Evolutionary conservation across 2,113 vertebrate species (phyloP).

Genomic region (Paramormyrops kingsleyae): DNA sequence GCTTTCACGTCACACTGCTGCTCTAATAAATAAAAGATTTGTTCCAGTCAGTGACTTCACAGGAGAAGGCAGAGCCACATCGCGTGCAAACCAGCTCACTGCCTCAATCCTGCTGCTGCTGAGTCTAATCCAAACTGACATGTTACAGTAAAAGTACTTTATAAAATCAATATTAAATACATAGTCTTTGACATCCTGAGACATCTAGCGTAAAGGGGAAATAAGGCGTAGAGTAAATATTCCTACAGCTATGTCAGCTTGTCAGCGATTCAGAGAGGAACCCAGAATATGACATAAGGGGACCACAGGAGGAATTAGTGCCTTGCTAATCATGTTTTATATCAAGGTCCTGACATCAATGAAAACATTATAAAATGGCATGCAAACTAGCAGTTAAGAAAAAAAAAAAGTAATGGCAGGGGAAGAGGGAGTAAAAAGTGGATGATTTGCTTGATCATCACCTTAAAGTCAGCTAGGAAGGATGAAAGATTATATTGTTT

Average conservation of each 20-base stretch:
- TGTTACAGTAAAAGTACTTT: constrained; percentile 99
- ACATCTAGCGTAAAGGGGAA: constrained; percentile 82
- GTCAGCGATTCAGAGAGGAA: constrained; percentile 58
- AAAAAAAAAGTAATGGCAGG: constrained; percentile 31
- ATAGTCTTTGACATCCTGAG: constrained; percentile 83
- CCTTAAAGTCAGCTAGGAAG: background rate
- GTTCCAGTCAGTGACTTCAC: constrained; percentile 57
- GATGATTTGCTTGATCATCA: background rate
- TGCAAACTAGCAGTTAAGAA: constrained; percentile 60
- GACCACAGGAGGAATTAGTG: constrained; percentile 64
- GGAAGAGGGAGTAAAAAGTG: background rate
- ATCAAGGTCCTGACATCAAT: constrained; percentile 81
- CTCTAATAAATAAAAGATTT: constrained; percentile 76
- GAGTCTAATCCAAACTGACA: constrained; percentile 87
- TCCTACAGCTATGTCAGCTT: constrained; percentile 68
- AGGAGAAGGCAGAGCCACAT: constrained; percentile 63
- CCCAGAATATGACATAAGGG: constrained; percentile 51
- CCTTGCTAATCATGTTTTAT: constrained; percentile 78
- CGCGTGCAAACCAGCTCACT: constrained; percentile 86
- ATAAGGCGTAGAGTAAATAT: constrained; percentile 82
- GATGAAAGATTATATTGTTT: background rate
- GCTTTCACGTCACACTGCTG: constrained; percentile 66
- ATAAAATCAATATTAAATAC: constrained; percentile 99
- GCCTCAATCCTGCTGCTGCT: constrained; percentile 66
- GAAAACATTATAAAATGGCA: constrained; percentile 85